Base-by-base conservation (phyloP, 2,888 invertebrate species). In the Drosophila birchii region DNA sequence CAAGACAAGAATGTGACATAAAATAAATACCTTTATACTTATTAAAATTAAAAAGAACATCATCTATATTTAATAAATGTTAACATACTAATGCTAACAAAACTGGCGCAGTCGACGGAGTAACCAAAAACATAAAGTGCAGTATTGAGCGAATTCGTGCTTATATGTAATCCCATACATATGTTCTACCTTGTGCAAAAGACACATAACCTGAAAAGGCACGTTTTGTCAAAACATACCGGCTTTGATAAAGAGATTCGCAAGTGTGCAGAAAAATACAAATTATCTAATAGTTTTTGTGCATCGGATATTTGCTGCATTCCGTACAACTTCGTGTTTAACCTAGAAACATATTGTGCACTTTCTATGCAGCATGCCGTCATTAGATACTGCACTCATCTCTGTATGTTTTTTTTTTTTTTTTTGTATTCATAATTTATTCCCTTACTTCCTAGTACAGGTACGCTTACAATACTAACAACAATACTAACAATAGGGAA, bases 271-370 rank as follows among this genome's bases (percentile, higher is more conserved):
- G 39, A 58, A 18, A 39, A 58, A 59, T 38, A 53, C 38, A 54
- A 53, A 66, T 23, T 8, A 58, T 26, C 36, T 32, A 39, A 49
- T 29, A 20, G 55, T 47, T 62, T 55, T 62, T 55, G 29, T 55
- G 38, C 55, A 62, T 62, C 39, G 47, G 55, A 55, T 62, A 55
- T 47, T 55, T 55, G 39, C 62, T 41, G 62, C 47, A 62, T 62
- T 23, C 32, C 54, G 55, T 62, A 62, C 39, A 47, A 62, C 53
- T 47, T 62, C 39, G 55, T 55, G 45, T 47, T 55, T 55, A 62
- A 47, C 55, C 55, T 56, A n/a, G 20, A 62, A 55, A 32, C 38
- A 55, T 55, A 18, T 47, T 29, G 45, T 45, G 18, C 54, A 51
- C 53, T 61, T 53, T 53, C 26, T 54, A 45, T 45, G 45, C 47